Conservation (phyloP, 2,797 vertebrate genomes). For the Epinephelus malabaricus region DNA sequence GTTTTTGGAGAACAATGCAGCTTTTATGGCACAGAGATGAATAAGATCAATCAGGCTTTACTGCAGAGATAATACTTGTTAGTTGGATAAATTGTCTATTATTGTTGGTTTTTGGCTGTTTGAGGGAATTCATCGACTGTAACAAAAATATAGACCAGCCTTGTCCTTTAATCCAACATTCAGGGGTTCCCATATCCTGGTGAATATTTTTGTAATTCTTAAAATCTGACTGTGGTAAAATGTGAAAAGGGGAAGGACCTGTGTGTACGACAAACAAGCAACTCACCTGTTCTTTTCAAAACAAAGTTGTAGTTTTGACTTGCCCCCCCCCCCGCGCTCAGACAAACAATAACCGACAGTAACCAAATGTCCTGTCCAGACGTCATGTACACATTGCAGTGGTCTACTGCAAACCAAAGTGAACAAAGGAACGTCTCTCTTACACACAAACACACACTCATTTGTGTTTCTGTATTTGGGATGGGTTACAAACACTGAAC, state of each 20-base stretch:
- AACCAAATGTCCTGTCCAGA: conserved; percentile 22
- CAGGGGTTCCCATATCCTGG: too few relatives aligned
- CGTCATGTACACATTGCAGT: neutral
- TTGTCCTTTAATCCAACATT: too few relatives aligned
- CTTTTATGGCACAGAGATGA: too few relatives aligned
- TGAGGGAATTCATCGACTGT: too few relatives aligned
- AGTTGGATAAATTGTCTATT: too few relatives aligned
- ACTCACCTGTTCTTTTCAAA: conserved; percentile 8
- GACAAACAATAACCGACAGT: conserved; percentile 12
- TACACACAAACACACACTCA: neutral
- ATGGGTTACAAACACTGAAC: neutral
- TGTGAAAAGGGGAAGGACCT: neutral
- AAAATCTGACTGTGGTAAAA: neutral
- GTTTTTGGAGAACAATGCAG: too few relatives aligned
- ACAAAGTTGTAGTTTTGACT: conserved; percentile 5
- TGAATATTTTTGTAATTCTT: neutral
- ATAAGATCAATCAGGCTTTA: too few relatives aligned
- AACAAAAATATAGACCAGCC: too few relatives aligned
- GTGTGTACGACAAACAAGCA: neutral
- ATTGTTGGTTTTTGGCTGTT: too few relatives aligned
- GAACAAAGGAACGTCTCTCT: neutral
- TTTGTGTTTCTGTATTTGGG: neutral
- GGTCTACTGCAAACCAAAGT: conserved; percentile 30
- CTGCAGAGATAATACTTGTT: too few relatives aligned
- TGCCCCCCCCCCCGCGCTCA: neutral